A percentile compares a stretch with the other conserved stretches of the same genome.
Conservation (phyloP, 2,888 invertebrate genomes). For the Actias luna region DNA sequence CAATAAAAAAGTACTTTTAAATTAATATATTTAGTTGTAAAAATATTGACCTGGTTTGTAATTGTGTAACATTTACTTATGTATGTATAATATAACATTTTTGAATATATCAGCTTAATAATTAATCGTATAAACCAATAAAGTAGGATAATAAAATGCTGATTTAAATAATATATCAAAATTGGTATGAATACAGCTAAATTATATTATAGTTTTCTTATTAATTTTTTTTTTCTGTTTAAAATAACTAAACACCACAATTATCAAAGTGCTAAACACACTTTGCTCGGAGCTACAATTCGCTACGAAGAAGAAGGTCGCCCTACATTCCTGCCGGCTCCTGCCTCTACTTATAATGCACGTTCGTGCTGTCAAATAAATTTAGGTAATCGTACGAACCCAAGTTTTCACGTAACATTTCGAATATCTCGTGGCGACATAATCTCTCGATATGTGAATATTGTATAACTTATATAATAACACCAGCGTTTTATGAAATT, state of each 20-base stretch:
- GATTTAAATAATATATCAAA: not conserved
- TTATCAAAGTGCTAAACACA: not conserved
- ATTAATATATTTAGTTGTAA: too few species aligned
- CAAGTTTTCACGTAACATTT: conserved; percentile 4
- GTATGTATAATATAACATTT: not conserved
- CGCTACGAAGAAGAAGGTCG: conserved; percentile 13
- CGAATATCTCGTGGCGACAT: conserved; percentile 9
- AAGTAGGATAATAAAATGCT: not conserved
- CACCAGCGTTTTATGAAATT: not conserved
- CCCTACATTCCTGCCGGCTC: conserved; percentile 16
- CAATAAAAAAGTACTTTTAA: conserved; percentile 45
- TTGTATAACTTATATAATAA: not conserved
- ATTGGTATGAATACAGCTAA: too few species aligned
- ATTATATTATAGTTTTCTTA: too few species aligned
- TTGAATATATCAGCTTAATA: not conserved
- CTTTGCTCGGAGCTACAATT: not conserved
- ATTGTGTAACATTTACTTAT: too few species aligned
- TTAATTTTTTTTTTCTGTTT: too few species aligned
- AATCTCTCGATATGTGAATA: conserved; percentile 3
- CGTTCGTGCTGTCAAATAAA: conserved; percentile 40
- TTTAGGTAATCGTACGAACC: conserved; percentile 34
- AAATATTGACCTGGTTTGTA: too few species aligned
- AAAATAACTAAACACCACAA: not conserved
- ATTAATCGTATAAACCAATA: not conserved
- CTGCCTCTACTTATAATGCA: conserved; percentile 38